Percentiles rank a stretch among this genome's conserved stretches.
Conservation (phyloP, 1,140 invertebrate genomes). For the Danaus plexippus region DNA sequence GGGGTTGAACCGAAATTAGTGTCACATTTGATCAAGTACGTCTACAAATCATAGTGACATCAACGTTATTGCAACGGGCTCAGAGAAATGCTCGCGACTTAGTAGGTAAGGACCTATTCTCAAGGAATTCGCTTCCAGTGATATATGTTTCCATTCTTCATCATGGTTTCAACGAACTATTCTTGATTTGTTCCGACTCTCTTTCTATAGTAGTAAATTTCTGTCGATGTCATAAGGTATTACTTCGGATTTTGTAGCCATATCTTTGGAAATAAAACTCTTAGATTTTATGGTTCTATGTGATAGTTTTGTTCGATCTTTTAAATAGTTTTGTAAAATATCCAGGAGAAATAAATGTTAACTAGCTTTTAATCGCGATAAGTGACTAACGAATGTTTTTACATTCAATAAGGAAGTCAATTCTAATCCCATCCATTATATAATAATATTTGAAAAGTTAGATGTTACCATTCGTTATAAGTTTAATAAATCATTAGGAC, state of each 20-base stretch:
- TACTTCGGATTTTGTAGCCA: background rate
- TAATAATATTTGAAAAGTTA: too few species aligned
- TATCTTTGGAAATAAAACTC: too few species aligned
- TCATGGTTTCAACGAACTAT: conserved; percentile 27
- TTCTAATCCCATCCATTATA: too few species aligned
- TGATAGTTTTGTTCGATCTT: too few species aligned
- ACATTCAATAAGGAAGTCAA: too few species aligned
- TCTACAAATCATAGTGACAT: conserved; percentile 52
- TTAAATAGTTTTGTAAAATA: too few species aligned
- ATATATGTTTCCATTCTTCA: conserved; percentile 46
- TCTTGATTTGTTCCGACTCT: conserved; percentile 25
- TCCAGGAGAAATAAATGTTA: too few species aligned
- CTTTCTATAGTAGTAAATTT: conserved; percentile 19
- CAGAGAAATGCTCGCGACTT: conserved; percentile 38
- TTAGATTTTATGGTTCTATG: too few species aligned
- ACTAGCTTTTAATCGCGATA: too few species aligned
- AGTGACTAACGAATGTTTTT: too few species aligned
- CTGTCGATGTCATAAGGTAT: conserved; percentile 14
- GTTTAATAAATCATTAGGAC: too few species aligned
- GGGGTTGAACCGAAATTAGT: conserved; percentile 14
- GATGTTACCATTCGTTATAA: too few species aligned
- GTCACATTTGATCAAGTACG: conserved; percentile 27
- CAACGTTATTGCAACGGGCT: conserved; percentile 47
- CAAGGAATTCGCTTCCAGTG: conserved; percentile 34
- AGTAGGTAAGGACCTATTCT: conserved; percentile 42